Conservation (phyloP, 2,888 invertebrate genomes). For the Rotaria magnacalcarata region DNA sequence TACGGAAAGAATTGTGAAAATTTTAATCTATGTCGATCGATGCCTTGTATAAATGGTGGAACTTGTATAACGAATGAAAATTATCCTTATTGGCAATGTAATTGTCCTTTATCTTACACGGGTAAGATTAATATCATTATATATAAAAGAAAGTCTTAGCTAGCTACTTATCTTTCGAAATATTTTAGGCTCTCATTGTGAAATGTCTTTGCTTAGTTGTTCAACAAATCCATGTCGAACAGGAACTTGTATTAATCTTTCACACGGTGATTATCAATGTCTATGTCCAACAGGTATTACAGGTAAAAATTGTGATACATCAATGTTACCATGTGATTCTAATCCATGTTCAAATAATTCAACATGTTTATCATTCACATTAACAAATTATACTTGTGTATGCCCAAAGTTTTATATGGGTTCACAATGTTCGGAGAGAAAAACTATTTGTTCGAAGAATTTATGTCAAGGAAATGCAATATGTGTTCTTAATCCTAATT, state of each 20-base stretch:
- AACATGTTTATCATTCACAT: conserved; percentile 41
- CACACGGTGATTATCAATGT: conserved; percentile 38
- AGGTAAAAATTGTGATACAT: conserved; percentile 39
- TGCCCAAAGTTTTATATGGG: conserved; percentile 41
- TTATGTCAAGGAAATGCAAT: conserved; percentile 41
- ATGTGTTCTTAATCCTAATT: conserved; percentile 35
- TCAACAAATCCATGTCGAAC: conserved; percentile 42
- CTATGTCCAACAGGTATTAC: conserved; percentile 37
- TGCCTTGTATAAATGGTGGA: conserved; percentile 41
- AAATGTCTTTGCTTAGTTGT: conserved; percentile 35
- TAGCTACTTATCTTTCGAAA: neutral
- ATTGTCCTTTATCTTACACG: neutral
- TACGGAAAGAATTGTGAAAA: conserved; percentile 39
- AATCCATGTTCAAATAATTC: conserved; percentile 44
- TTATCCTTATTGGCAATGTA: neutral
- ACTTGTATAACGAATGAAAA: neutral
- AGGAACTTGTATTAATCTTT: conserved; percentile 39
- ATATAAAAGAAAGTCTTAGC: too few species aligned
- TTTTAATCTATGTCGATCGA: conserved; percentile 38
- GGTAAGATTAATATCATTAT: neutral
- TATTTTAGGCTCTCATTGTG: conserved; percentile 37
- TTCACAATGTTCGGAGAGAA: conserved; percentile 30
- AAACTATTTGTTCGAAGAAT: conserved; percentile 37
- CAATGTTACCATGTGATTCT: conserved; percentile 41
- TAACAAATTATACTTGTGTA: conserved; percentile 42